phyloP scores from a whole-genome alignment of 2,113 vertebrate genomes.

The Sinocyclocheilus grahami region DNA sequence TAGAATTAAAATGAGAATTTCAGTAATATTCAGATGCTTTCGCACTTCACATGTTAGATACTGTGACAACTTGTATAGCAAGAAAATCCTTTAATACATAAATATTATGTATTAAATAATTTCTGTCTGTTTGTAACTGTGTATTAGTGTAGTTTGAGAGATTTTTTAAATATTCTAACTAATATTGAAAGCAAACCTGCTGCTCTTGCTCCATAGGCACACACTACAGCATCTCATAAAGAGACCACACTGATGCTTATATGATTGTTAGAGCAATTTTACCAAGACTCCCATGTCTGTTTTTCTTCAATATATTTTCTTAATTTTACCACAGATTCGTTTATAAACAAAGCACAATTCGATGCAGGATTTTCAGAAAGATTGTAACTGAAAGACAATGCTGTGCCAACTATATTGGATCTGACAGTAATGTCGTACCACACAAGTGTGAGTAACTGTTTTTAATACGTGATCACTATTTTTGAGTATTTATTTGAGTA shows the following conservation, averaged over 20 bases:
- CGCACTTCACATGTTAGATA: neutral
- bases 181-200: neutral
- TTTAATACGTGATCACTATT: too few species aligned
- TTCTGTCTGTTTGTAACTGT: neutral
- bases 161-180: neutral
- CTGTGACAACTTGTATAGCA: neutral
- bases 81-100: neutral
- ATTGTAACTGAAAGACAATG: too few species aligned
- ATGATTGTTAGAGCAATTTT: constrained; percentile 29
- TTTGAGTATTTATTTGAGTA: too few species aligned
- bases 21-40: neutral
- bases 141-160: neutral
- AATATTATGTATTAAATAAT: neutral
- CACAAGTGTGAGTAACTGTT: too few species aligned
- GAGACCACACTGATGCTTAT: constrained; percentile 1
- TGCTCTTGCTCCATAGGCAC: neutral
- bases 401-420: too few species aligned
- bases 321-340: too few species aligned
- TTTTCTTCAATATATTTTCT: neutral
- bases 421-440: too few species aligned
- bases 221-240: neutral
- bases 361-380: too few species aligned
- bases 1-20: neutral
- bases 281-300: constrained; percentile 24
- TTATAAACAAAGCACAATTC: too few species aligned